phyloP scores from a whole-genome alignment of 2,797 vertebrate genomes.

The Serranus cabrilla region DNA sequence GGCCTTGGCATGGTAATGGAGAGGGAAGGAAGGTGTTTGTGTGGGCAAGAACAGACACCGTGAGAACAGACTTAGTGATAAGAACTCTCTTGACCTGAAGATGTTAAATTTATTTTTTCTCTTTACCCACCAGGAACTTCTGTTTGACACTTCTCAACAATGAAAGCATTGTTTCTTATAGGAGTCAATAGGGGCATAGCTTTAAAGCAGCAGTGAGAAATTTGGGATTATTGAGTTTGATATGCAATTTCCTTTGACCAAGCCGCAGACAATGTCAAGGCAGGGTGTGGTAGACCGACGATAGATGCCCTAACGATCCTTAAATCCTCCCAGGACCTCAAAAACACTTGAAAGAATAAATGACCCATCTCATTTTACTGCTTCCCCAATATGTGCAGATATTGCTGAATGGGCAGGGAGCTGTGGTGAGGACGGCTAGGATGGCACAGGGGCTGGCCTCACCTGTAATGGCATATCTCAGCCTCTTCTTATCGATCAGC shows the following conservation, averaged over 20 bases:
- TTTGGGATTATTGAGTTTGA: constrained; percentile 68
- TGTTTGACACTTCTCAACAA: constrained; percentile 20
- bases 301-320: constrained; percentile 74
- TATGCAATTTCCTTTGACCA: constrained; percentile 75
- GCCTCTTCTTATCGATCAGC: constrained; percentile 75
- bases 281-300: constrained; percentile 70
- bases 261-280: constrained; percentile 77
- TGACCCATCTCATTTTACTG: constrained; percentile 74
- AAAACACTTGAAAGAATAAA: constrained; percentile 79
- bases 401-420: constrained; percentile 77
- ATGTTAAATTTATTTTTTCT: background rate
- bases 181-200: background rate
- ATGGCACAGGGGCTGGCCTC: constrained; percentile 75
- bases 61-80: constrained; percentile 45
- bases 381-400: constrained; percentile 66
- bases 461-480: constrained; percentile 83
- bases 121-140: constrained; percentile 33
- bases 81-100: constrained; percentile 53
- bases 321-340: constrained; percentile 63
- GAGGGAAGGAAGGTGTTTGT: constrained; percentile 45
- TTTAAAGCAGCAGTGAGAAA: constrained; percentile 31
- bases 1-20: constrained; percentile 56
- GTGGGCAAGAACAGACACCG: constrained; percentile 44
- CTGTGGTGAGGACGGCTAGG: constrained; percentile 58
- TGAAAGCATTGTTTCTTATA: constrained; percentile 2